Conservation (phyloP, 2,797 vertebrate species). For the Crypturellus tataupa region DNA sequence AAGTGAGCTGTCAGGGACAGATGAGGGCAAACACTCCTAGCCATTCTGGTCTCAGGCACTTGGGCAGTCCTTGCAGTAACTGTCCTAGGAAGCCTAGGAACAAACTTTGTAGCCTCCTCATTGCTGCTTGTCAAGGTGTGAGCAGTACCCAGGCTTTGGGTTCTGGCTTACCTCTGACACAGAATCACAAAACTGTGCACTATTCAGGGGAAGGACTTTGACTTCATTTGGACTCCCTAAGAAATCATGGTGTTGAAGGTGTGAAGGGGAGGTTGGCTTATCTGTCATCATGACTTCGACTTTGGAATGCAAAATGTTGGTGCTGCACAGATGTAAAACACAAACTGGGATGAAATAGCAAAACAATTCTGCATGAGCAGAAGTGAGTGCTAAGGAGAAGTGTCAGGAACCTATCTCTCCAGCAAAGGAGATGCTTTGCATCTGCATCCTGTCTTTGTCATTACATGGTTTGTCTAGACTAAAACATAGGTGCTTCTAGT, state of each 20-base stretch:
- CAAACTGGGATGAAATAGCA: background rate
- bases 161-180: background rate
- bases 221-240: background rate
- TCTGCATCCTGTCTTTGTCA: background rate
- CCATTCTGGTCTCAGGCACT: accelerated
- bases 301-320: background rate
- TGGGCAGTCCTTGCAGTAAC: background rate
- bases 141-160: background rate
- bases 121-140: background rate
- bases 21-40: background rate
- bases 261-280: background rate
- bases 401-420: background rate
- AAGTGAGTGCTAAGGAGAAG: background rate
- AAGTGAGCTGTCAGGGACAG: too few relatives aligned
- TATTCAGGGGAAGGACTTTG: background rate
- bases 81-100: background rate
- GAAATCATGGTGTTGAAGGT: background rate
- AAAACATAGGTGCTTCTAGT: background rate
- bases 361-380: background rate
- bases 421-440: background rate
- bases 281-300: background rate
- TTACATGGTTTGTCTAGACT: background rate
- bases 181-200: background rate
- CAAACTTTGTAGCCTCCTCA: background rate
- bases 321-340: background rate